Conservation (phyloP, 2,888 invertebrate species). For the Amblyjoppa proteus region DNA sequence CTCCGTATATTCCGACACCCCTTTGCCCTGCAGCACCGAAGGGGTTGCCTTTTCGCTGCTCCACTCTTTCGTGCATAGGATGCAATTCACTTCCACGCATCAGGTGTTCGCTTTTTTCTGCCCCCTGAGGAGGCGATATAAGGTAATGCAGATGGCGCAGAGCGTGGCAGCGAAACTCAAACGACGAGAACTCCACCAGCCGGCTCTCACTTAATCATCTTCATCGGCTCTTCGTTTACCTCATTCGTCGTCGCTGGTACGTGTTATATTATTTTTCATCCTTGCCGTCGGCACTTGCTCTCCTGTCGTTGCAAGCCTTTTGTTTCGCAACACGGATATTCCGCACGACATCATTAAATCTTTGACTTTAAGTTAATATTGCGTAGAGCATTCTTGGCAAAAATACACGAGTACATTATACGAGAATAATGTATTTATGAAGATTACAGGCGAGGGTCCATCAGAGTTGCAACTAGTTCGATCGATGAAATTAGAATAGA, state of each 20-base stretch:
- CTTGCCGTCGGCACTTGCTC: background rate
- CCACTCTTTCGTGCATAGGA: conserved; percentile 7
- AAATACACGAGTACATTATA: no score
- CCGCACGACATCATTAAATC: background rate
- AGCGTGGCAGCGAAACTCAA: conserved; percentile 7
- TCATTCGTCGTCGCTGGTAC: background rate
- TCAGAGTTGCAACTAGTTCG: no score
- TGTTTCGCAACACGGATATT: background rate
- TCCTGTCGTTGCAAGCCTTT: background rate
- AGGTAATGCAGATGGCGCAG: conserved; percentile 13
- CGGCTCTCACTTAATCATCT: conserved; percentile 17
- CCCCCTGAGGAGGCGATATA: conserved; percentile 1
- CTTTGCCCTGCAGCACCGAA: background rate
- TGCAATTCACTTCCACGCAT: conserved; percentile 48
- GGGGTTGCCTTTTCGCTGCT: background rate
- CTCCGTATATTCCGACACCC: background rate
- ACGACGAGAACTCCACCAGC: conserved; percentile 4
- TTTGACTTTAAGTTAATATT: no score
- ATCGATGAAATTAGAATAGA: no score
- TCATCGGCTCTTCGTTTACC: conserved; percentile 3
- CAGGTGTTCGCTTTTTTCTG: conserved; percentile 22
- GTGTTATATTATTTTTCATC: background rate
- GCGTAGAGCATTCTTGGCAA: no score
- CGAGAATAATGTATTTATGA: no score
- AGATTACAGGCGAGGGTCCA: no score